Evolutionary conservation across 2,113 vertebrate species (phyloP), one percentile per base, ranked within the genome.

Genomic region (Amphilophus citrinellus): DNA sequence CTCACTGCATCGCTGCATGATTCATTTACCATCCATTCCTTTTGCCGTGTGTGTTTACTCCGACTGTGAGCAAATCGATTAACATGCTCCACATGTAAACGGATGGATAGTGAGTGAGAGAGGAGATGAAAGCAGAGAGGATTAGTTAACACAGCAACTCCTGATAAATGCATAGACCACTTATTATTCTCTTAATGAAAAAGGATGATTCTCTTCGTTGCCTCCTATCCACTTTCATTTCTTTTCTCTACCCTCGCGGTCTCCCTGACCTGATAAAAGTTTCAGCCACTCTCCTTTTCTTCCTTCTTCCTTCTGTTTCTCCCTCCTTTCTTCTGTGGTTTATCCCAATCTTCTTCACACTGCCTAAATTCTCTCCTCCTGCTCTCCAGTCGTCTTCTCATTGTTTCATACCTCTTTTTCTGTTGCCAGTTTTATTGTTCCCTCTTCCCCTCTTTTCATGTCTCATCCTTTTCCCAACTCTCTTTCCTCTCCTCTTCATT

Each of bases 71-170:
- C 80, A 84, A 91, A 92, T 91, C 76, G 78, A 93, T 94, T 93
- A 88, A 83, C 84, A 92, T 91, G 91, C 88, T 87, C 76, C 87
- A 82, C 84, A 85, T 91, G 88, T 85, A 83, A 89, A 89, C 10
- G 80, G 83, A 75, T 56, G 56, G 85, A 84, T 82, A 58, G 84
- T 5, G 83, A 82, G 66, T 39, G 75, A 62, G 78, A 79, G 77
- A 73, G 86, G 42, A 82, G 89, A 90, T 92, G 90, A 91, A 91
- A 93, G 92, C 17, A 22, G 68, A 85, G 81, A 56, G 86, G 42
- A 88, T 82, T 83, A 32, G 86, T 91, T 91, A 88, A 91, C 84
- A 79, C 83, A 57, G 83, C 62, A 60, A 80, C 88, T 85, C 82
- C 71, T 77, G 88, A 91, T 92, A 86, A 88, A 89, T 91, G 87